phyloP scores from a whole-genome alignment of 1,140 invertebrate genomes.

The Polypedilum pembai region DNA sequence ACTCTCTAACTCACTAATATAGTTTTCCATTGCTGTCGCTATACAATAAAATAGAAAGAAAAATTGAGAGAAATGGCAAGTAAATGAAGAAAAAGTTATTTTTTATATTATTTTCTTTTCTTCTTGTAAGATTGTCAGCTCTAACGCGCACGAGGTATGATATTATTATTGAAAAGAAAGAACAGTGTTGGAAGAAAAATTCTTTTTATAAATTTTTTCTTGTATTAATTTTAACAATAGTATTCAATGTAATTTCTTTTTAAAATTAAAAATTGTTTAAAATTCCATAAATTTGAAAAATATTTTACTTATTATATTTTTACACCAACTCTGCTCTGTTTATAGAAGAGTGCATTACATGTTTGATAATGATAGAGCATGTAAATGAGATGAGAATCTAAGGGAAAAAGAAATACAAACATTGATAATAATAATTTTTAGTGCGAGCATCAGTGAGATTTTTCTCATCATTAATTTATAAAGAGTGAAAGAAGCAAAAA shows the following conservation, averaged over 20 bases:
- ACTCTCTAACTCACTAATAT: constrained; percentile 15
- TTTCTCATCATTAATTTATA: neutral
- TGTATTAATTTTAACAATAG: too few species aligned
- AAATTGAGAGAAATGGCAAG: constrained; percentile 25
- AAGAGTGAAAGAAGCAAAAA: neutral
- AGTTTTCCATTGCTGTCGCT: constrained; percentile 11
- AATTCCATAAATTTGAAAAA: too few species aligned
- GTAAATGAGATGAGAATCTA: neutral
- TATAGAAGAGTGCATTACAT: neutral
- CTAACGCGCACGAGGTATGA: too few species aligned
- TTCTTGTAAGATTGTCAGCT: neutral
- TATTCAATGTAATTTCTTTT: too few species aligned
- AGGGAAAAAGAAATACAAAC: neutral
- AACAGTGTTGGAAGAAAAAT: neutral
- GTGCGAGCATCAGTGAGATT: too few species aligned
- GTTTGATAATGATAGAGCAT: neutral
- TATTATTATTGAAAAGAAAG: too few species aligned
- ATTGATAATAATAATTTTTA: neutral
- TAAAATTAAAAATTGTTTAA: too few species aligned
- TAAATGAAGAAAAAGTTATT: neutral
- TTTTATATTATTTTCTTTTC: neutral
- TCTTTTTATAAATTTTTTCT: neutral
- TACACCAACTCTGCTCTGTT: neutral
- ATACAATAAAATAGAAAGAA: constrained; percentile 11
- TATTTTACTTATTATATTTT: too few species aligned